Conservation (phyloP, 2,113 vertebrate genomes). For the Hydrolagus affinis region DNA sequence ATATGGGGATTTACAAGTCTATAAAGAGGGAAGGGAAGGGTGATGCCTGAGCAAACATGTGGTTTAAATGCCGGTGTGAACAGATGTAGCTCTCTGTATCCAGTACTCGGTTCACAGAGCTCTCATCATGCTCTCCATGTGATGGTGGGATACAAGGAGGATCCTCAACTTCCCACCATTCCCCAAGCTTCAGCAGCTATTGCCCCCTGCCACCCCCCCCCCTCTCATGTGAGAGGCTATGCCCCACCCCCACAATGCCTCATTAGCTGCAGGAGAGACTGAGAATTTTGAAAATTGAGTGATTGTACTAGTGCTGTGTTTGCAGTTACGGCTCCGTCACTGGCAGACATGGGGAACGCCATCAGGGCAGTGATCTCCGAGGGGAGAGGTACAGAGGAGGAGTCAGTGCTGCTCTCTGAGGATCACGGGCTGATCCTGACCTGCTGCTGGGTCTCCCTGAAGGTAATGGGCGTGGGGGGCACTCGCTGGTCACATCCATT, state of each 20-base stretch:
- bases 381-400: slow-evolving; percentile 43
- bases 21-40: too few species aligned
- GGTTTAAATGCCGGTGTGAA: too few species aligned
- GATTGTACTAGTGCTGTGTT: background rate
- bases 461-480: slow-evolving; percentile 50
- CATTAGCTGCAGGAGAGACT: background rate
- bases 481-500: background rate
- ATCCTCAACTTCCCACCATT: too few species aligned
- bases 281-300: background rate
- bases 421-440: slow-evolving; percentile 78
- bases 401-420: slow-evolving; percentile 67
- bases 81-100: too few species aligned
- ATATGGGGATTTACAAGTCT: too few species aligned
- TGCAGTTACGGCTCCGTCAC: slow-evolving; percentile 66
- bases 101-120: too few species aligned
- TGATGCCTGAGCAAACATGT: too few species aligned
- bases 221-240: background rate
- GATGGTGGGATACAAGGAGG: too few species aligned
- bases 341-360: slow-evolving; percentile 79
- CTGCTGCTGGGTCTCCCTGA: slow-evolving; percentile 84
- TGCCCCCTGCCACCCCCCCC: too few species aligned
- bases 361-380: slow-evolving; percentile 65
- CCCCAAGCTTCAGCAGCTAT: too few species aligned
- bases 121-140: too few species aligned
- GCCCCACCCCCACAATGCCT: background rate